Evolutionary conservation across 2,113 vertebrate genomes (phyloP).

Genomic region (Rhinolophus sinicus): DNA sequence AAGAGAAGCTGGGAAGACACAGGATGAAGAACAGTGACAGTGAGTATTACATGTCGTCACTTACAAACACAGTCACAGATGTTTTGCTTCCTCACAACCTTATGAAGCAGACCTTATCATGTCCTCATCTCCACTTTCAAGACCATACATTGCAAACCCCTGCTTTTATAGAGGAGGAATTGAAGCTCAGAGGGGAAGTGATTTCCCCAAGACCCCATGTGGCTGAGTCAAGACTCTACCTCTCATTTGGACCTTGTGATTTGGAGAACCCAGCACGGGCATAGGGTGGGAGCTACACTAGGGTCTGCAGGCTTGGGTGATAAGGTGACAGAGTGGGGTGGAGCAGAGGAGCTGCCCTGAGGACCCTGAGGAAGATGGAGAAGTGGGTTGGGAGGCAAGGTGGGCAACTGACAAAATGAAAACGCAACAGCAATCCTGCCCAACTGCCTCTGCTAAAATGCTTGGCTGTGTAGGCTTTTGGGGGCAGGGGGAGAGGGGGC

Average conservation of each 20-base stretch:
- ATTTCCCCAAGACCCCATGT: not conserved
- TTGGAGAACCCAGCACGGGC: not conserved
- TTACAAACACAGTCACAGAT: rapidly evolving
- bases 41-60: rapidly evolving
- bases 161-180: not conserved
- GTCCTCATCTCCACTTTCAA: not conserved
- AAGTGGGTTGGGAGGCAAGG: not conserved
- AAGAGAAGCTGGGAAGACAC: not conserved
- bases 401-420: not conserved
- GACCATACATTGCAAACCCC: not conserved
- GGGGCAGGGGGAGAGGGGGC: rapidly evolving
- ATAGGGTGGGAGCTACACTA: not conserved
- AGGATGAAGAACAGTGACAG: not conserved
- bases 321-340: not conserved
- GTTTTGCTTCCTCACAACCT: not conserved
- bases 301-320: rapidly evolving
- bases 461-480: not conserved
- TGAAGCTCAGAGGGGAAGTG: not conserved
- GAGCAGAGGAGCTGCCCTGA: not conserved
- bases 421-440: not conserved
- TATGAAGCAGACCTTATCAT: rapidly evolving
- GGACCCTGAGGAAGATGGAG: not conserved
- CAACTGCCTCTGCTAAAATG: not conserved
- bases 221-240: too few species aligned
- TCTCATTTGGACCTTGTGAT: rapidly evolving